Conservation (phyloP, 2,888 invertebrate genomes). For the Xanthia togata region DNA sequence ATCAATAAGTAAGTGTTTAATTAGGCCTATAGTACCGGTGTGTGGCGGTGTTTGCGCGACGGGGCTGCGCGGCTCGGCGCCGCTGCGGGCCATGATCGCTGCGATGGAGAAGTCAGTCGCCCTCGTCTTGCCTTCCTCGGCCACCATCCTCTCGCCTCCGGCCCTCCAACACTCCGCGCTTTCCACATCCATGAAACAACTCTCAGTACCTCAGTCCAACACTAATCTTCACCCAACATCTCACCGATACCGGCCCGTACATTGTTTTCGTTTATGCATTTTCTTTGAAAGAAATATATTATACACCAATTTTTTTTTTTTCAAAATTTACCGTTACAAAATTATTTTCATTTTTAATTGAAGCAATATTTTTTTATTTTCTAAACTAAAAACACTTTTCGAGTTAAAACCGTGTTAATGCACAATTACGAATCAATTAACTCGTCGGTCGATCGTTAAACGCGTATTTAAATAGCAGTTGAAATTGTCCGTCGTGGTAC, state of each 20-base stretch:
- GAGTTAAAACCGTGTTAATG: slow-evolving; percentile 39
- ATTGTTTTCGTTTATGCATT: slow-evolving; percentile 74
- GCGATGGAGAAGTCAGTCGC: slow-evolving; percentile 99
- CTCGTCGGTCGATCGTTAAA: slow-evolving; percentile 60
- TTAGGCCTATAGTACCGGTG: slow-evolving; percentile 85
- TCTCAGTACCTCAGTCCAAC: slow-evolving; percentile 75
- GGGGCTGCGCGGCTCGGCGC: slow-evolving; percentile 86
- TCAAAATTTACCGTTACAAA: slow-evolving; percentile 42
- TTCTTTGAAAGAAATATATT: slow-evolving; percentile 49
- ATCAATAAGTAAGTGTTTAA: slow-evolving; percentile 42
- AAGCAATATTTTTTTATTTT: neutral
- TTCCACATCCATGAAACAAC: slow-evolving; percentile 89
- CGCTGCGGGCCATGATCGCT: slow-evolving; percentile 96
- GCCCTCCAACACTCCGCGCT: slow-evolving; percentile 85
- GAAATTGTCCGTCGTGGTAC: slow-evolving; percentile 65
- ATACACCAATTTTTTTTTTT: slow-evolving; percentile 44
- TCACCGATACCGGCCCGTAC: slow-evolving; percentile 82
- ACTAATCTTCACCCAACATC: slow-evolving; percentile 74
- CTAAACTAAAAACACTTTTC: slow-evolving; percentile 47
- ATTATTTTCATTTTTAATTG: slow-evolving; percentile 52
- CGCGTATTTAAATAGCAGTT: slow-evolving; percentile 70
- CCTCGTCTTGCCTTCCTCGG: slow-evolving; percentile 87
- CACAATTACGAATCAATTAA: slow-evolving; percentile 62
- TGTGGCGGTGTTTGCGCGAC: slow-evolving; percentile 85
- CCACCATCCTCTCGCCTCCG: slow-evolving; percentile 86